These are phyloP conservation scores for Andrena haemorrhoa DNA, from an alignment of 2,888 invertebrate genomes.

Conservation along the genomic window DNA sequence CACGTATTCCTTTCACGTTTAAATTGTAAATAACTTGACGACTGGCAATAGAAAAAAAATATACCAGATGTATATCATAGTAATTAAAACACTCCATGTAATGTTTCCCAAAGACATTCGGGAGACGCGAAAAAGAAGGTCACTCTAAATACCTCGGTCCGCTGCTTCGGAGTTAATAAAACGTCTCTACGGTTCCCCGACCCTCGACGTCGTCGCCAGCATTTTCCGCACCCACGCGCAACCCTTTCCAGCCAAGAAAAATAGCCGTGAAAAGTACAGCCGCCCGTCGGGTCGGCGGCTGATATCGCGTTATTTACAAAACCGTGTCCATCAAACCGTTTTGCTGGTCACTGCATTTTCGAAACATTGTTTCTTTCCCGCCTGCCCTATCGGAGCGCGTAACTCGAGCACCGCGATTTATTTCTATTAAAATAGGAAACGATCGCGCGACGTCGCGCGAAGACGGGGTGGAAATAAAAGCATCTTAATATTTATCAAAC, in stretches of 20 bases:
- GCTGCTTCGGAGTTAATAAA: neutral
- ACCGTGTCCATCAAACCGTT: slow-evolving; percentile 38
- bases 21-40: too few species aligned
- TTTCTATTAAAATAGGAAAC: slow-evolving; percentile 45
- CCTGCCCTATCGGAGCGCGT: slow-evolving; percentile 5
- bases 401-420: slow-evolving; percentile 34
- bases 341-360: slow-evolving; percentile 39
- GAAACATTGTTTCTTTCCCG: slow-evolving; percentile 43
- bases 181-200: neutral
- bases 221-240: neutral
- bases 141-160: too few species aligned
- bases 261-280: neutral
- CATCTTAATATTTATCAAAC: slow-evolving; percentile 60
- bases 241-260: neutral
- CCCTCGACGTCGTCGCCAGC: neutral
- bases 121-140: neutral
- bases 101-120: neutral
- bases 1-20: too few species aligned
- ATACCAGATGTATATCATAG: neutral
- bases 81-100: neutral
- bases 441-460: slow-evolving; percentile 2
- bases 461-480: slow-evolving; percentile 39
- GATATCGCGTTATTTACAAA: slow-evolving; percentile 25
- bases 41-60: neutral
- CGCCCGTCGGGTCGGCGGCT: too few species aligned